Base-by-base conservation (phyloP, 2,113 vertebrate species). In the Setophaga coronata region DNA sequence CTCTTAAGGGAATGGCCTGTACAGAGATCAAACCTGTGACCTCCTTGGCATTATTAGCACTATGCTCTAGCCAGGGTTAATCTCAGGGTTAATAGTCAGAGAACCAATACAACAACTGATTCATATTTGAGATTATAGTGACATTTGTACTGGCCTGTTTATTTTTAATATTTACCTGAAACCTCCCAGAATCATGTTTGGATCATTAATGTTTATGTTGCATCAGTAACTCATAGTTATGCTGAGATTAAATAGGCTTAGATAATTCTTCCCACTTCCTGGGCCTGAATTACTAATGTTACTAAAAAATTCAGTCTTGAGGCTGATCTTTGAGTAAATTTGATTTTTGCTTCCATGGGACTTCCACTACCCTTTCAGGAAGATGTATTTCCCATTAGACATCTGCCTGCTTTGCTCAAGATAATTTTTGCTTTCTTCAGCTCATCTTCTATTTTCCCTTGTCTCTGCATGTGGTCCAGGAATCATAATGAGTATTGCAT, bases 381-480 rank as follows among this genome's bases (percentile, higher is more conserved):
- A 90, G 61, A 79, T 0, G 0, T 47, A 67, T 82, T 91, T 95
- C 82, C 70, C 19, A 13, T 69, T 90, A 64, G 70, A 67, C 24
- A 40, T 85, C 57, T 71, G 18, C 61, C 73, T 90, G 70, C 65
- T 48, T 38, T 82, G 73, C 61, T 82, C 65, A 93, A 89, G 57
- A 11, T 79, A 34, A 79, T 64, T 95, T 91, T 93, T 91, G 14
- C 70, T 79, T 94, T 84, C 61, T 94, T 93, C 61, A 74, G 43
- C 61, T 91, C 21, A 15, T 84, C 20, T 74, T 89, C 36, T 81
- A 0, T 90, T 90, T 87, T 85, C 48, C 28, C 34, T 33, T 28
- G 18, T 74, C 80, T 33, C 67, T 91, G 33, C 18, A n/a, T 82
- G 77, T 64, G 56, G 60, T 83, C 72, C 53, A 87, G 82, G 74